These are phyloP conservation scores for Coccyzus lansbergi DNA, from an alignment of 2,797 vertebrate species.

Conservation along the genomic window DNA sequence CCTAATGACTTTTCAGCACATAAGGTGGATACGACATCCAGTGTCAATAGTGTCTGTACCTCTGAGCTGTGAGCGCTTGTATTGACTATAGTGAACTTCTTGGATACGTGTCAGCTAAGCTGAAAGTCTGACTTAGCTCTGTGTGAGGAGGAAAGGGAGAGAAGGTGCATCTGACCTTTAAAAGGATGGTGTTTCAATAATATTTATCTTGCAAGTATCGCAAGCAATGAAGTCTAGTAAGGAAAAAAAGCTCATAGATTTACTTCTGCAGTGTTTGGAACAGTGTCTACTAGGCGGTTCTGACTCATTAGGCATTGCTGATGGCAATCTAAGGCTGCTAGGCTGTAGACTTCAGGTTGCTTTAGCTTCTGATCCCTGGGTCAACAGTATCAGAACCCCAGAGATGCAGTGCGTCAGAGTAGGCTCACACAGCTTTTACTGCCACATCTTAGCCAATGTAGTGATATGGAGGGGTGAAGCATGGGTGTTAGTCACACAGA, in stretches of 20 bases:
- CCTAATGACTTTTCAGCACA: not conserved
- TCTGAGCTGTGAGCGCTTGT: not conserved
- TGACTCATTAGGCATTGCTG: not conserved
- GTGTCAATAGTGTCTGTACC: not conserved
- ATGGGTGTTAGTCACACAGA: not conserved
- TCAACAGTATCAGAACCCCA: not conserved
- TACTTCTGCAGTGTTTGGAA: not conserved
- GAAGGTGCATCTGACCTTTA: not conserved
- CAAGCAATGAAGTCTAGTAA: not conserved
- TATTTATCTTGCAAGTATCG: not conserved
- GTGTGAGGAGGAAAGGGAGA: not conserved
- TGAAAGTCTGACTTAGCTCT: not conserved
- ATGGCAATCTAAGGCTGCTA: not conserved
- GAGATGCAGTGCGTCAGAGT: not conserved
- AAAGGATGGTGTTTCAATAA: not conserved
- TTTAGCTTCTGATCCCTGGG: not conserved
- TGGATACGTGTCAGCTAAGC: not conserved
- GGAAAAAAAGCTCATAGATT: not conserved
- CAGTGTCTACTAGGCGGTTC: not conserved
- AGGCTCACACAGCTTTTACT: not conserved
- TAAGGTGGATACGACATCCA: not conserved
- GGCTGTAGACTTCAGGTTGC: not conserved
- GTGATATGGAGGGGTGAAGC: rapidly evolving
- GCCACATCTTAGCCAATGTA: not conserved
- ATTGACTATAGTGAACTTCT: not conserved